A percentile compares a stretch with the other conserved stretches of the same genome.
phyloP scores from a whole-genome alignment of 2,797 vertebrate species.

The Meda fulgida region DNA sequence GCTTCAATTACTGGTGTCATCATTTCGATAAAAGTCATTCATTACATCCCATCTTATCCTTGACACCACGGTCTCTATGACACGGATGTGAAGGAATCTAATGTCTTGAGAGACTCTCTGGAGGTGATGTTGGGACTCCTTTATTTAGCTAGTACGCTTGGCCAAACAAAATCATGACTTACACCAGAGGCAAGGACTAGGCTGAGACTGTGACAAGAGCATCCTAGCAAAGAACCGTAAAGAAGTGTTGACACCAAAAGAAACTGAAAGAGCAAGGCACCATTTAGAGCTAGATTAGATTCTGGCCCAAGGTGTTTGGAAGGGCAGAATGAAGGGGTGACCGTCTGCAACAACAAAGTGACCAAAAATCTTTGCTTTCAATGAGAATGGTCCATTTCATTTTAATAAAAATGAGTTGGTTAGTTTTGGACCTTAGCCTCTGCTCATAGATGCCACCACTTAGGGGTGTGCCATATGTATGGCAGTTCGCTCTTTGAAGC shows the following conservation, averaged over 20 bases:
- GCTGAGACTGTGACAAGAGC: not conserved
- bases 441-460: not conserved
- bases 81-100: not conserved
- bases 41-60: constrained; percentile 30
- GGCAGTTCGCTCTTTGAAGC: no score
- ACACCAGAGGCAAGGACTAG: constrained; percentile 13
- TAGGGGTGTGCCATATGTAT: not conserved
- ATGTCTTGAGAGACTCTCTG: constrained; percentile 9
- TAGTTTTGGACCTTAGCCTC: not conserved
- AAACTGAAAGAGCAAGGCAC: not conserved
- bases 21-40: constrained; percentile 20
- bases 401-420: not conserved
- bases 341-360: not conserved
- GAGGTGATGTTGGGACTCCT: constrained; percentile 1
- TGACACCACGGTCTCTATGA: not conserved
- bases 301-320: not conserved
- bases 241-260: constrained; percentile 7
- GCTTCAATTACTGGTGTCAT: constrained; percentile 26
- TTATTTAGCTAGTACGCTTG: constrained; percentile 1
- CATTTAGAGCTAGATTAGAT: not conserved
- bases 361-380: not conserved
- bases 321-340: not conserved
- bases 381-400: not conserved
- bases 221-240: not conserved
- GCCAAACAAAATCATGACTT: constrained; percentile 6